Conservation (phyloP, 2,113 vertebrate species). For the Natator depressus region DNA sequence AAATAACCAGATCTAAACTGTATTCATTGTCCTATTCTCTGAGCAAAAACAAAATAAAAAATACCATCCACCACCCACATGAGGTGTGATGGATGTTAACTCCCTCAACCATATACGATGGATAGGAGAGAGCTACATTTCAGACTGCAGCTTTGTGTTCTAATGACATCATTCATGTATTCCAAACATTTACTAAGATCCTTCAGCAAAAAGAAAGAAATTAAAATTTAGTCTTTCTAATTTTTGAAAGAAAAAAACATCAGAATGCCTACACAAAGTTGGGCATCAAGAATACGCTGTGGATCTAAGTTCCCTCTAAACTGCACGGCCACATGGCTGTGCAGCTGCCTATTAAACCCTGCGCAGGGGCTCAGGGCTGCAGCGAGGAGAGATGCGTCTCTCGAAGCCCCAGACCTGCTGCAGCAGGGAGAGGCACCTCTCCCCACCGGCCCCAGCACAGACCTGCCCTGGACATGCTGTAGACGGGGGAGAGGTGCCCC, state of each 20-base stretch:
- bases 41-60: background rate
- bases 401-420: too few species aligned
- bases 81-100: background rate
- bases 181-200: background rate
- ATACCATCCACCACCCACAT: background rate
- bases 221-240: background rate
- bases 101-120: background rate
- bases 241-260: background rate
- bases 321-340: too few species aligned
- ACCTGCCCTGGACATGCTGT: too few species aligned
- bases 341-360: too few species aligned
- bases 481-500: too few species aligned
- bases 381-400: too few species aligned
- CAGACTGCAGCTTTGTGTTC: background rate
- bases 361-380: too few species aligned
- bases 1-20: background rate
- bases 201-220: background rate
- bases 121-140: fast-evolving
- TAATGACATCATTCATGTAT: background rate
- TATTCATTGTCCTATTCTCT: background rate
- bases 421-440: too few species aligned
- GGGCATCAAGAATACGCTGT: background rate
- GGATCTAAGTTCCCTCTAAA: background rate
- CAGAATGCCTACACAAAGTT: background rate
- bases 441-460: too few species aligned